Base-by-base conservation (phyloP, 2,113 vertebrate genomes). In the Mixornis gularis region DNA sequence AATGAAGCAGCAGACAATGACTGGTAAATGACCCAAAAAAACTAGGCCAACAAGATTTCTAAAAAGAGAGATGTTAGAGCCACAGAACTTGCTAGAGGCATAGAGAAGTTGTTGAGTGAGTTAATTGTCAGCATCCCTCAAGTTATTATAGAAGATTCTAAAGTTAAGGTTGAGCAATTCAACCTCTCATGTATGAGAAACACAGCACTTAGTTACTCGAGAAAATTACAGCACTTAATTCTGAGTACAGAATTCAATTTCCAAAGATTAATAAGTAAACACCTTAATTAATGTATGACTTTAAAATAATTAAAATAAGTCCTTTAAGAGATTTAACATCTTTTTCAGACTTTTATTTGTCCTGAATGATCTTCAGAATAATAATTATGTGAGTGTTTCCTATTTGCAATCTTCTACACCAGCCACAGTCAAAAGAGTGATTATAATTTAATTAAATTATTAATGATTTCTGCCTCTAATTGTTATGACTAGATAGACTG, bases 361-460 rank as follows among this genome's bases (percentile, higher is more conserved):
- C 89, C 83, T 87, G 88, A 92, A 92, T 87, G 77, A 90, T 93
- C 77, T 94, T 86, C 69, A 89, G 80, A 94, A 95, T 87, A 94
- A 94, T 90, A 89, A 93, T 84, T 81, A 83, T 29, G 26, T 3
- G 19, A 90, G 52, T 6, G 0, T 89, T 92, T 92, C 69, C 65
- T 86, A 86, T 93, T 68, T 79, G 48, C 64, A 88, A 46, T 93
- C 76, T 91, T 70, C 79, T 86, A 68, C 63, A 46, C 52, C 74
- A 95, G 88, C 73, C 78, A 56, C 62, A 79, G 78, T 85, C 65
- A 87, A 81, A 93, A 82, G 83, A 78, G 52, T 80, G 25, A 60
- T 90, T 95, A 78, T 94, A 93, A 93, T 92, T 83, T 89, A 90
- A 90, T 94, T 90, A 91, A 95, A 93, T 95, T 95, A 96, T 95